Base-by-base conservation (phyloP, 2,888 invertebrate species). In the Apantesis nais region DNA sequence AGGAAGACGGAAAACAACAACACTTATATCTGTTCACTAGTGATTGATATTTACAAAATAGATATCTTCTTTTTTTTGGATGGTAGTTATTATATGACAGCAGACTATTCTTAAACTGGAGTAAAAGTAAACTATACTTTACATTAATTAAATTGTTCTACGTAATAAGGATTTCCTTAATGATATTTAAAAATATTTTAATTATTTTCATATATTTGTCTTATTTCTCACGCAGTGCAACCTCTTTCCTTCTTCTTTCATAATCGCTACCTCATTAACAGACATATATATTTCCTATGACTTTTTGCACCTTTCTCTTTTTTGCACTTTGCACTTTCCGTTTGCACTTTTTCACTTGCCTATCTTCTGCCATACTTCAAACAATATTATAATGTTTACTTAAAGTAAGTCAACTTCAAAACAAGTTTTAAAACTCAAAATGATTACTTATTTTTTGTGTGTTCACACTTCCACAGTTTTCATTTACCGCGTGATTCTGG, bases 401-500 rank as follows among this genome's bases (percentile, higher is more conserved):
- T 22, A 25, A n/a, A 52, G 25, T 22, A 52, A 52, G 52, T 11
- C 3, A 25, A 12, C 2, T 7, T 2, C 25, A 22, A 62, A 62
- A 52, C 12, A 16, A 9, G 63, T 39, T 52, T 68, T 25, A 14
- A 31, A 55, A 39, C 39, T n/a, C 8, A 39, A 63, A 63, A 55
- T 34, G 37, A 11, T 37, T 48, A 52, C 22, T 25, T 34, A 66
- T 63, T 22, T 65, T 52, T 34, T 8, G 16, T 25, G 58, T 62
- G 41, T 19, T 65, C 29, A 62, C 70, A 70, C 41, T 66, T 62
- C 44, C 61, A 25, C 71, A 80, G 66, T 78, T 82, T 88, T 86
- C 83, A 89, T 75, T 70, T 79, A 70, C 85, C 86, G 81, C 88
- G 64, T 76, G 64, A 67, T 75, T 75, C 68, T 71, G 73, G 77